phyloP scores from a whole-genome alignment of 37 sponge, comb jelly and placozoan genomes.

The Lycopodina hypogea region DNA sequence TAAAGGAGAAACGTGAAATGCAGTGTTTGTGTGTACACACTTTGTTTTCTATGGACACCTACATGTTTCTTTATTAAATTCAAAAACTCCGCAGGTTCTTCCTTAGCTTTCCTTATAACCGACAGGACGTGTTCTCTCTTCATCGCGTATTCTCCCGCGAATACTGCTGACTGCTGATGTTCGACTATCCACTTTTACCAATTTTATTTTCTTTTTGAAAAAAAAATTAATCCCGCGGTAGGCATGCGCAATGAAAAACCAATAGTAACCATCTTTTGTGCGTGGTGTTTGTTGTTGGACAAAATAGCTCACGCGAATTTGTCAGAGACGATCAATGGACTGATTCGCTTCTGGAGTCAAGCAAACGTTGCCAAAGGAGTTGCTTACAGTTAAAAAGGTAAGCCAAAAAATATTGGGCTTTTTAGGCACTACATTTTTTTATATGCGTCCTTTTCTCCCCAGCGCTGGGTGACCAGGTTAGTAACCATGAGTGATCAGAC shows the following conservation, averaged over 20 bases:
- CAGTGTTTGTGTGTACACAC: background rate
- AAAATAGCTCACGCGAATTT: background rate
- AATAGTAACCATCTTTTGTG: constrained; percentile 10
- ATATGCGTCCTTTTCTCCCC: background rate
- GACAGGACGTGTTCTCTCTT: constrained; percentile 31
- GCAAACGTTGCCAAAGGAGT: constrained; percentile 8
- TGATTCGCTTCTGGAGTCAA: background rate
- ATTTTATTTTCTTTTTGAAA: background rate
- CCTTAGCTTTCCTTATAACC: constrained; percentile 11
- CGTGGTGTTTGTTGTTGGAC: background rate
- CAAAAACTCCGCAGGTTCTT: constrained; percentile 24
- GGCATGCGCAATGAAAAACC: constrained; percentile 22
- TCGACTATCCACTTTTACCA: no score
- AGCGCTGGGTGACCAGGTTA: background rate
- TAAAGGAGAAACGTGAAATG: background rate
- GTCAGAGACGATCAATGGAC: constrained; percentile 1
- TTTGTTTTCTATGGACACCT: constrained; percentile 14
- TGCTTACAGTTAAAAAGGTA: background rate
- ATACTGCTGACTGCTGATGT: no score
- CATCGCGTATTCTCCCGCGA: background rate
- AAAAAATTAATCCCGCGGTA: no score
- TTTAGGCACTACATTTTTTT: background rate
- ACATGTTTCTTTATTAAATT: constrained; percentile 42
- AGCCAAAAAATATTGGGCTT: constrained; percentile 1
- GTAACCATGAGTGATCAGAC: background rate